phyloP scores from a whole-genome alignment of 2,113 vertebrate genomes.

The Ornithorhynchus anatinus region DNA sequence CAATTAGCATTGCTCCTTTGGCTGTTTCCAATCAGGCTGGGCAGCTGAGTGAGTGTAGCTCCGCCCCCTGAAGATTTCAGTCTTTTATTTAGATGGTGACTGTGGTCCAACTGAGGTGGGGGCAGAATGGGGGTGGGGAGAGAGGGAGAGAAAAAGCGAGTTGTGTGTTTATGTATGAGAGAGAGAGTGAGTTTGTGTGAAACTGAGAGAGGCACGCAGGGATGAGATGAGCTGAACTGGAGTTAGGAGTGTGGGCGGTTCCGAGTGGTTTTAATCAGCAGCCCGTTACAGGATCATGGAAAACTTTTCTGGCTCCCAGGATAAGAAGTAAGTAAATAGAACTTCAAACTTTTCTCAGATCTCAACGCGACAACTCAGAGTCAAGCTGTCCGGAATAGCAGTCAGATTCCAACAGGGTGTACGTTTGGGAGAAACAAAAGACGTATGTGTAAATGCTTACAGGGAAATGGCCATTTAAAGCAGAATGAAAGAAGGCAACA shows the following conservation, averaged over 20 bases:
- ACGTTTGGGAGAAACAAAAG: constrained; percentile 41
- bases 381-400: constrained; percentile 23
- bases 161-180: constrained; percentile 14
- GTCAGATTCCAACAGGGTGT: constrained; percentile 41
- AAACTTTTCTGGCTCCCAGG: constrained; percentile 62
- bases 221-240: constrained; percentile 58
- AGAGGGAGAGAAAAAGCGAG: too few species aligned
- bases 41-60: constrained; percentile 34
- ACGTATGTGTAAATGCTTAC: constrained; percentile 42
- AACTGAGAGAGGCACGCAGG: constrained; percentile 33
- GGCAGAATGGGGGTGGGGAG: constrained; percentile 51
- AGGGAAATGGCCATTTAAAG: constrained; percentile 65
- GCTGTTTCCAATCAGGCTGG: constrained; percentile 3
- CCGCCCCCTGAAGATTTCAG: constrained; percentile 69
- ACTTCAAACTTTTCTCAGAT: constrained; percentile 69
- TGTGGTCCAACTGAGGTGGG: constrained; percentile 65
- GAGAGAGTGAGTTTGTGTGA: constrained; percentile 50
- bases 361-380: constrained; percentile 43
- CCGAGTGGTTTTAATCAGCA: constrained; percentile 74
- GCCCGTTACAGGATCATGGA: constrained; percentile 59
- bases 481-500: constrained; percentile 54
- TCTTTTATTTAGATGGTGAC: constrained; percentile 62
- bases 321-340: constrained; percentile 76
- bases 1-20: not conserved
- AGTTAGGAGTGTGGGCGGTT: constrained; percentile 64